These are phyloP conservation scores for Tyto alba DNA, from an alignment of 2,113 vertebrate genomes.

Conservation along the genomic window DNA sequence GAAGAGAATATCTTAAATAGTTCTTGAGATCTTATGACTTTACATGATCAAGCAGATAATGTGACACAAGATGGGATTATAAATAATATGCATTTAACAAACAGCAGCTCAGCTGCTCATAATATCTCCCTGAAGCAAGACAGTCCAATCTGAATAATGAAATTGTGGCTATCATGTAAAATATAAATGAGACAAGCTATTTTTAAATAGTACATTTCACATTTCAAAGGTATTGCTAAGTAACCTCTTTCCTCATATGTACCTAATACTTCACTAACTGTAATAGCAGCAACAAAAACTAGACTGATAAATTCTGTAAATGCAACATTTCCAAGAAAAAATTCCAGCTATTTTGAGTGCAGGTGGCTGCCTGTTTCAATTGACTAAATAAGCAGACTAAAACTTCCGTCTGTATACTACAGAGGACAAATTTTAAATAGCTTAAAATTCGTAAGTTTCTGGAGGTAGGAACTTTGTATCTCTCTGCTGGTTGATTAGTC, in stretches of 20 bases:
- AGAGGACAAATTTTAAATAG: neutral
- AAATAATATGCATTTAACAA: neutral
- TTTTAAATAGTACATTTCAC: neutral
- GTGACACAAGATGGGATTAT: neutral
- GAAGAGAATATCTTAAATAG: neutral
- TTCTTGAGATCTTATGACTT: neutral
- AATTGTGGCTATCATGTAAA: neutral
- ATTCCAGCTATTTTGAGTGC: neutral
- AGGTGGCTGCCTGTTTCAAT: neutral
- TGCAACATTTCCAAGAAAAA: neutral
- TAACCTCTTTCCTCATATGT: neutral
- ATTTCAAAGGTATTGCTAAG: neutral
- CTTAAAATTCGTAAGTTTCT: neutral
- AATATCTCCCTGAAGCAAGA: neutral
- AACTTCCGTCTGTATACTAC: neutral
- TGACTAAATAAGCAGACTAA: neutral
- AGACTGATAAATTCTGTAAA: neutral
- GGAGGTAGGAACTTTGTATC: neutral
- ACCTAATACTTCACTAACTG: neutral
- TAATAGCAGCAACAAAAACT: neutral
- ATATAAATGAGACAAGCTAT: slow-evolving; percentile 21
- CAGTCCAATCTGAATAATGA: neutral
- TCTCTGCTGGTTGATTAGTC: neutral
- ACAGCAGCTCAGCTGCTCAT: neutral
- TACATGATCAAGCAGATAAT: neutral